phyloP scores from a whole-genome alignment of 2,888 invertebrate genomes.

The Drosophila borborema region DNA sequence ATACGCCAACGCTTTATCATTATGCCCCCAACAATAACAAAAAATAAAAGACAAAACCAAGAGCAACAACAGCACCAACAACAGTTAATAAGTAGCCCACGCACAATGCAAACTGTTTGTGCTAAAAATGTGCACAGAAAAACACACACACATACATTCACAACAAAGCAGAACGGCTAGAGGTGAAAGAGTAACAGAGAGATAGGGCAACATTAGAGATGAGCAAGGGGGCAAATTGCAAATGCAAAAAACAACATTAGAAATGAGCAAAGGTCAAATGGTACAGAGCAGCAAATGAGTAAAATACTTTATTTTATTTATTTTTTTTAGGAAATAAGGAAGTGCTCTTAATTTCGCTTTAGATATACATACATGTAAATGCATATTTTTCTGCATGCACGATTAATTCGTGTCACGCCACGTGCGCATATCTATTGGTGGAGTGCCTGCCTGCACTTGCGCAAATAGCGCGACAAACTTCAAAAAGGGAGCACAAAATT shows the following conservation, averaged over 20 bases:
- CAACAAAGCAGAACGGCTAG: constrained; percentile 5
- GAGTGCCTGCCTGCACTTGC: constrained; percentile 79
- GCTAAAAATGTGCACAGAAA: constrained; percentile 39
- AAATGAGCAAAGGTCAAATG: constrained; percentile 17
- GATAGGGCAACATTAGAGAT: constrained; percentile 36
- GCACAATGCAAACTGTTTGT: constrained; percentile 46
- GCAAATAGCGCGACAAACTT: constrained; percentile 76
- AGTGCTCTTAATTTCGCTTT: not conserved
- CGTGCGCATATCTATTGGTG: constrained; percentile 35
- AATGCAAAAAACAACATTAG: constrained; percentile 5
- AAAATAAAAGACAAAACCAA: not conserved
- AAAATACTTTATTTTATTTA: not conserved
- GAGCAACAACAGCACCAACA: constrained; percentile 10
- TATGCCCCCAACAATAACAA: constrained; percentile 23
- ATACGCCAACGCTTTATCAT: constrained; percentile 38
- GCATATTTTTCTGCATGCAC: constrained; percentile 1
- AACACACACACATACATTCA: constrained; percentile 11
- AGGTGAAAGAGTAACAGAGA: not conserved
- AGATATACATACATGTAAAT: not conserved
- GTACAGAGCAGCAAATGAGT: not conserved
- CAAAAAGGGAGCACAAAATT: constrained; percentile 75
- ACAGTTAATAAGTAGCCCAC: constrained; percentile 51
- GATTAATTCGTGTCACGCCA: constrained; percentile 45
- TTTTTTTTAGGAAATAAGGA: not conserved
- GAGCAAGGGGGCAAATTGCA: constrained; percentile 8